Evolutionary conservation across 2,113 vertebrate genomes (phyloP).

Genomic region (Trematocara marginatum): DNA sequence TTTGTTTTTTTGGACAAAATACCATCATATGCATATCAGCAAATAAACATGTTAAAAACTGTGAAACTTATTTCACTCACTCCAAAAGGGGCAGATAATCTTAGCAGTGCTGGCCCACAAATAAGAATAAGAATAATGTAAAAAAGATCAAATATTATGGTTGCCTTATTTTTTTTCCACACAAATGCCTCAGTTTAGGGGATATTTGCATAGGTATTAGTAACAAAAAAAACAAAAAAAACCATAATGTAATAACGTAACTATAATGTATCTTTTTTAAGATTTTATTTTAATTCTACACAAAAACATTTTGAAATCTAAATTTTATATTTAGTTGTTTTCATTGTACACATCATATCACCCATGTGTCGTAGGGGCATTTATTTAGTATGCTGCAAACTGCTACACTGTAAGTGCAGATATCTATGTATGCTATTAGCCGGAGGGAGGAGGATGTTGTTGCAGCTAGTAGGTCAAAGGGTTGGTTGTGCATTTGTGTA

Average conservation of each 20-base stretch:
- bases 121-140: not conserved
- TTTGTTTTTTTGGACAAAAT: not conserved
- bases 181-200: not conserved
- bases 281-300: not conserved
- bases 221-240: not conserved
- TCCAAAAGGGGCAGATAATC: not conserved
- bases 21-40: not conserved
- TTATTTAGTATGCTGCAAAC: not conserved
- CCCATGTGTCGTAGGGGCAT: not conserved
- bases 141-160: not conserved
- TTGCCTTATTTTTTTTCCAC: constrained; percentile 39
- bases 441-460: not conserved
- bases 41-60: constrained; percentile 3
- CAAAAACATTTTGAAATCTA: not conserved
- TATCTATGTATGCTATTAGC: not conserved
- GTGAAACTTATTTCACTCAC: not conserved
- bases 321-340: not conserved
- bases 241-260: not conserved
- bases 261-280: not conserved
- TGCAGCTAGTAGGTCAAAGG: not conserved
- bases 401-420: not conserved
- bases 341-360: not conserved
- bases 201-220: not conserved
- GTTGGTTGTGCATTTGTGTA: not conserved
- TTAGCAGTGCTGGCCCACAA: constrained; percentile 22